Percentiles rank a stretch among this genome's conserved stretches.
Evolutionary conservation across 2,113 vertebrate species (phyloP).

Genomic region (Sarotherodon lohbergeri): DNA sequence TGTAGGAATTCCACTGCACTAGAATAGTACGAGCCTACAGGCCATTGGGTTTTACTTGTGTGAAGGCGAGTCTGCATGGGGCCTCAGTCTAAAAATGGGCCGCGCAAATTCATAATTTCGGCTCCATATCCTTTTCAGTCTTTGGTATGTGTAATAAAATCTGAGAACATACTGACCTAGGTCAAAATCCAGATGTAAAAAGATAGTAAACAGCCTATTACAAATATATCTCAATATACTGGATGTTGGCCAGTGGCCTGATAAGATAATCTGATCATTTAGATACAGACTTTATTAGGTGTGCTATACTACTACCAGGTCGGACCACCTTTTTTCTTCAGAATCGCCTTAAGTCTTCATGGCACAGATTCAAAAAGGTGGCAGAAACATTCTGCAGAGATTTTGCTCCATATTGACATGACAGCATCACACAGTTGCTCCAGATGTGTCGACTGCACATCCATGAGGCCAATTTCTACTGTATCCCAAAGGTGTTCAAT

Average conservation of each 20-base stretch:
- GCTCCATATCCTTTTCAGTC: neutral
- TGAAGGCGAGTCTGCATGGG: neutral
- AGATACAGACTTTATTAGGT: neutral
- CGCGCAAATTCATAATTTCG: neutral
- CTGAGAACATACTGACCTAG: neutral
- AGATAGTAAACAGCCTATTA: neutral
- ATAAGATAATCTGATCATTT: neutral
- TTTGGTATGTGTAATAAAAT: neutral
- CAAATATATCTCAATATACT: neutral
- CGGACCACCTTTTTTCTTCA: neutral
- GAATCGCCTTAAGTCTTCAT: neutral
- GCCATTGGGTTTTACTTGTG: neutral
- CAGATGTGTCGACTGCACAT: neutral
- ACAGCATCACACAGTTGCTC: neutral
- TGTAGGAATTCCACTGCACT: constrained; percentile 37
- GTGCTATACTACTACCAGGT: neutral
- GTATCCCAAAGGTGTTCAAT: neutral
- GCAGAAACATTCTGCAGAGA: neutral
- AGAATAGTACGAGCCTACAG: constrained; percentile 8
- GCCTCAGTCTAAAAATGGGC: neutral
- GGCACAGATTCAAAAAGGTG: neutral
- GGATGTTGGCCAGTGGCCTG: neutral
- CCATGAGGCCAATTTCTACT: neutral
- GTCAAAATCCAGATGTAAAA: constrained; percentile 4
- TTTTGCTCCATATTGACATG: neutral